Evolutionary conservation across 2,888 invertebrate species (phyloP).

Genomic region (Mycalesis mineus): DNA sequence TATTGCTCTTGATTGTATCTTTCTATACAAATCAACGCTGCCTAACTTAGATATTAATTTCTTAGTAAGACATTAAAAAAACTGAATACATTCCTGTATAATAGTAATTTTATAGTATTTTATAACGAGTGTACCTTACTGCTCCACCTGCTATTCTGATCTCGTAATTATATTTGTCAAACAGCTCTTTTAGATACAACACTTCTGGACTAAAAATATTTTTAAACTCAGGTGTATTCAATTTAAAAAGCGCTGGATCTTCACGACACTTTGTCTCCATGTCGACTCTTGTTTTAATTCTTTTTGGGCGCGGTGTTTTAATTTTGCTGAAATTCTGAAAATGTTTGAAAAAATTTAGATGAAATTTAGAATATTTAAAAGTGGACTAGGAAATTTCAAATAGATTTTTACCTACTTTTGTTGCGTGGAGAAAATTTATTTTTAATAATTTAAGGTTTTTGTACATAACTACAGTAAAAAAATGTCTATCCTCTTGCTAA

Average conservation of each 20-base stretch:
- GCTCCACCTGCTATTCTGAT: constrained; percentile 98
- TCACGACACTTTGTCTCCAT: constrained; percentile 62
- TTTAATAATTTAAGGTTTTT: not conserved
- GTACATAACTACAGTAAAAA: not conserved
- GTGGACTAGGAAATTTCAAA: too few relatives aligned
- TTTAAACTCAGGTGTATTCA: constrained; percentile 85
- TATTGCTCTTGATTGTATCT: too few relatives aligned
- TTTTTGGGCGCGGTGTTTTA: constrained; percentile 32
- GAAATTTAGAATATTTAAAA: too few relatives aligned
- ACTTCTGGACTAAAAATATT: constrained; percentile 91
- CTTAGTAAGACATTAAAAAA: too few relatives aligned
- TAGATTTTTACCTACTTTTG: not conserved
- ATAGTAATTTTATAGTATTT: too few relatives aligned
- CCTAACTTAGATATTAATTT: too few relatives aligned
- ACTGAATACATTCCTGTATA: too few relatives aligned
- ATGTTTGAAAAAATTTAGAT: not conserved
- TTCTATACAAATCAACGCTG: too few relatives aligned
- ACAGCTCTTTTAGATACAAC: constrained; percentile 82
- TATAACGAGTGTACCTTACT: constrained; percentile 82
- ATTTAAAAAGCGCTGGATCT: constrained; percentile 83
- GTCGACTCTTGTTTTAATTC: constrained; percentile 49
- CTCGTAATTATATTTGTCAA: constrained; percentile 89
- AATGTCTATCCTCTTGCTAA: too few relatives aligned
- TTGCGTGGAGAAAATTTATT: not conserved
- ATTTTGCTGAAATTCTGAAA: constrained; percentile 27